Conservation (phyloP, 2,113 vertebrate species). For the Otocyon megalotis region DNA sequence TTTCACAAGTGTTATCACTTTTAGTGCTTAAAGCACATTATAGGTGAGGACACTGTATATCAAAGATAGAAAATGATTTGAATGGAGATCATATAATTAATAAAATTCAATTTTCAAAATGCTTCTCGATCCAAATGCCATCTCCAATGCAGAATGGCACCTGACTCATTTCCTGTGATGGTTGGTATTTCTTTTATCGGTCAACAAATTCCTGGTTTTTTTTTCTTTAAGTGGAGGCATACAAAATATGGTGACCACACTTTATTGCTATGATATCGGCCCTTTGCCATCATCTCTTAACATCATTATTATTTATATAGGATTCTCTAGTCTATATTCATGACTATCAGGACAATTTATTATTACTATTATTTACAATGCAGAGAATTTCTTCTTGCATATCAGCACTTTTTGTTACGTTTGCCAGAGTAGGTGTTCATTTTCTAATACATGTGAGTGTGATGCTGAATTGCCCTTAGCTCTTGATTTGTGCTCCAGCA, state of each 20-base stretch:
- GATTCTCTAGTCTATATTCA: neutral
- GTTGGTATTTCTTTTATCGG: neutral
- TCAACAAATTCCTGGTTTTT: neutral
- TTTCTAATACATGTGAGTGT: accelerated
- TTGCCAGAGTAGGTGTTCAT: neutral
- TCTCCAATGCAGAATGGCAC: neutral
- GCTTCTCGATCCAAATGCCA: neutral
- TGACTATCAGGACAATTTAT: neutral
- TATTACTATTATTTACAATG: neutral
- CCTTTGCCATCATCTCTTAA: neutral
- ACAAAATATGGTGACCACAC: neutral
- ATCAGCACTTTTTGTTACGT: neutral
- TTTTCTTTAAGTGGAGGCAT: neutral
- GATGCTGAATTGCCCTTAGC: accelerated
- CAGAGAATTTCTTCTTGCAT: neutral
- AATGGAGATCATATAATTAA: neutral
- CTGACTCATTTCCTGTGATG: neutral
- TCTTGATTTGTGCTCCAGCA: too few species aligned
- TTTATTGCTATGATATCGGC: neutral
- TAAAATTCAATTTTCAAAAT: neutral
- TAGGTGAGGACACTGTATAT: neutral
- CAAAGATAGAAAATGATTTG: neutral
- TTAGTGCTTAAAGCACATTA: neutral
- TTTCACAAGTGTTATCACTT: neutral
- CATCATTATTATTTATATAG: neutral